These are phyloP conservation scores for Sycophila texana DNA, from an alignment of 2,888 invertebrate species.

Conservation along the genomic window DNA sequence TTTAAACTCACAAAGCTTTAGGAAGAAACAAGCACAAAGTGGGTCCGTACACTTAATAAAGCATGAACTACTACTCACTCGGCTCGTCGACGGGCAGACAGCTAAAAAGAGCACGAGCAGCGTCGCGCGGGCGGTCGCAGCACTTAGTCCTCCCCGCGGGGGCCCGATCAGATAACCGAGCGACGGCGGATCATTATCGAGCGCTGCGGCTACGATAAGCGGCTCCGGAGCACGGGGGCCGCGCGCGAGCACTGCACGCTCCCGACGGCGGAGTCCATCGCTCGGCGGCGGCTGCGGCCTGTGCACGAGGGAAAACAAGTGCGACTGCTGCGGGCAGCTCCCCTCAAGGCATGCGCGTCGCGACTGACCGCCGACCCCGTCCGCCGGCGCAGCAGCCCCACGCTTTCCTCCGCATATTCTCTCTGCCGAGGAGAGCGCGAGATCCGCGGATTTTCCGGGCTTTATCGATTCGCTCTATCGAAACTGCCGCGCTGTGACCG, in stretches of 20 bases:
- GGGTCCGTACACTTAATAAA: too few species aligned
- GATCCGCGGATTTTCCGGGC: slow-evolving; percentile 30
- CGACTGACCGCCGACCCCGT: background rate
- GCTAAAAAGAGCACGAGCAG: background rate
- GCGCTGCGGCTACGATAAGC: background rate
- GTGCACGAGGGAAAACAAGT: background rate
- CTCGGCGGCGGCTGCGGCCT: background rate
- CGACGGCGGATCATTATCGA: slow-evolving; percentile 46
- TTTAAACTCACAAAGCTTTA: background rate
- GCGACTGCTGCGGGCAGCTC: too few species aligned
- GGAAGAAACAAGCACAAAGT: too few species aligned
- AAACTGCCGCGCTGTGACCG: slow-evolving; percentile 9
- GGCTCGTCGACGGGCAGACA: background rate
- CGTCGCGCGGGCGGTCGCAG: background rate
- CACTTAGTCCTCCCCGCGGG: background rate
- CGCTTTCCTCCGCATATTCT: too few species aligned
- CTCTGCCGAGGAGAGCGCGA: background rate
- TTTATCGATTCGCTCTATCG: slow-evolving; percentile 36
- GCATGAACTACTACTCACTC: too few species aligned
- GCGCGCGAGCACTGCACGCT: slow-evolving; percentile 3
- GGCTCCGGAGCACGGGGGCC: background rate
- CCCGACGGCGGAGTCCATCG: slow-evolving; percentile 48
- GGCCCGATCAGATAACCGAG: slow-evolving; percentile 12
- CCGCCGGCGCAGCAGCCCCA: background rate
- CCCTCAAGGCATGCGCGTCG: background rate